Evolutionary conservation across 2,888 invertebrate genomes (phyloP).

Genomic region (Kryphioiulus occultus): DNA sequence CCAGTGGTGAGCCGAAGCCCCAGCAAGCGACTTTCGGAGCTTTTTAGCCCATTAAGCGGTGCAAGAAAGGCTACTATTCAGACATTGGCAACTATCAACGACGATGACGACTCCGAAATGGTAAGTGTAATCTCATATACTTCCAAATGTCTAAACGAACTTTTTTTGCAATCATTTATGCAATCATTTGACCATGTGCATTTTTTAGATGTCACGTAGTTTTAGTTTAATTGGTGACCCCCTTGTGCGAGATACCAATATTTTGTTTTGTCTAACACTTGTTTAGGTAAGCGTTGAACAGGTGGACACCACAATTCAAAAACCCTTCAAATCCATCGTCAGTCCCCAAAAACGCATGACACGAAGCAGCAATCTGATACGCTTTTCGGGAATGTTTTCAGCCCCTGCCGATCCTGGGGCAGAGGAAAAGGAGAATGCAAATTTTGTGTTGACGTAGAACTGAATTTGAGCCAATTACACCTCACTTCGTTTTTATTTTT

Average conservation of each 20-base stretch:
- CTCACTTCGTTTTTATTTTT: background rate
- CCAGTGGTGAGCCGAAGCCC: background rate
- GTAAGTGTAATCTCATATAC: background rate
- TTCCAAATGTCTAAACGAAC: background rate
- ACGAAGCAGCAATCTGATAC: constrained; percentile 12
- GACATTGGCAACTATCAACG: background rate
- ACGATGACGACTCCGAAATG: background rate
- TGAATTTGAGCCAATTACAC: background rate
- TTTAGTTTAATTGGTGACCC: background rate
- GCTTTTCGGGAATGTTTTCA: background rate
- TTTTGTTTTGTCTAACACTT: background rate
- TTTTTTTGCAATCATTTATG: too few species aligned
- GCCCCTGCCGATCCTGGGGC: background rate
- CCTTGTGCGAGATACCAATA: background rate
- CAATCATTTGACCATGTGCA: too few species aligned
- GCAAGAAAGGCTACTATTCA: background rate
- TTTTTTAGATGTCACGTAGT: too few species aligned
- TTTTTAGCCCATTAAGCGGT: background rate
- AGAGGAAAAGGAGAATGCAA: background rate
- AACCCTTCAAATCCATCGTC: background rate
- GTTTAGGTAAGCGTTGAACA: background rate
- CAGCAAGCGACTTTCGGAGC: background rate
- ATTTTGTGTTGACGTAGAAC: background rate
- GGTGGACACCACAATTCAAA: background rate
- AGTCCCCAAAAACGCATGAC: background rate